Percentiles rank a stretch among this genome's conserved stretches.
These are phyloP conservation scores for Lycaon pictus DNA, from an alignment of 2,113 vertebrate genomes.

Conservation along the genomic window DNA sequence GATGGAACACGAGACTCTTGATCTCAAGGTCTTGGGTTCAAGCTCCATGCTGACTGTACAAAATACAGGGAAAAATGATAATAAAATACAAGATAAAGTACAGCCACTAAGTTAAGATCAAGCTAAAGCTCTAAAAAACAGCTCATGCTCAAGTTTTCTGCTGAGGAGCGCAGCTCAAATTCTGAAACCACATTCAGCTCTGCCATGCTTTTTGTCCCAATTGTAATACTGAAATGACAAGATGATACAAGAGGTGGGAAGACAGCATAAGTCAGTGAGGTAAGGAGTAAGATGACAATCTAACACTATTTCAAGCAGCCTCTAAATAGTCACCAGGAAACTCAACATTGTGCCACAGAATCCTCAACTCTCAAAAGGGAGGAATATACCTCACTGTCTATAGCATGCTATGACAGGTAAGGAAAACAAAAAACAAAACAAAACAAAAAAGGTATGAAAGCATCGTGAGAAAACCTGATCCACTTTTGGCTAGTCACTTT, in stretches of 20 bases:
- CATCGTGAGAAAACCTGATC: not conserved
- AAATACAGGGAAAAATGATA: not conserved
- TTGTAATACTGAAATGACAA: constrained; percentile 1
- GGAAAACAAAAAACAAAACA: not conserved
- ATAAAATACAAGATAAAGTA: not conserved
- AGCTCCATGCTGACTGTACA: not conserved
- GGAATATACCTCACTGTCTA: not conserved
- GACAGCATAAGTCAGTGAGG: not conserved
- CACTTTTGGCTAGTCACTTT: not conserved
- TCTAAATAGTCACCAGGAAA: not conserved
- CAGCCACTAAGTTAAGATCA: not conserved
- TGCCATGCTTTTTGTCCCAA: not conserved
- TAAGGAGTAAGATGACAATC: not conserved
- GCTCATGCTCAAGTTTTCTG: not conserved
- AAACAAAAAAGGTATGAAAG: not conserved
- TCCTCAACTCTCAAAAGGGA: not conserved
- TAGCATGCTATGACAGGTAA: not conserved
- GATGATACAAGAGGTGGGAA: not conserved
- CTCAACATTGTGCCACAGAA: not conserved
- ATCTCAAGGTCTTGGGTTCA: not conserved
- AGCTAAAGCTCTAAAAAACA: not conserved
- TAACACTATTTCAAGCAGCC: not conserved
- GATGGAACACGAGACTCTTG: not conserved
- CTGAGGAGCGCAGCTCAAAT: not conserved
- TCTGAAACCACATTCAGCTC: not conserved